Base-by-base conservation (phyloP, 2,113 vertebrate genomes). In the Haplochromis burtoni region DNA sequence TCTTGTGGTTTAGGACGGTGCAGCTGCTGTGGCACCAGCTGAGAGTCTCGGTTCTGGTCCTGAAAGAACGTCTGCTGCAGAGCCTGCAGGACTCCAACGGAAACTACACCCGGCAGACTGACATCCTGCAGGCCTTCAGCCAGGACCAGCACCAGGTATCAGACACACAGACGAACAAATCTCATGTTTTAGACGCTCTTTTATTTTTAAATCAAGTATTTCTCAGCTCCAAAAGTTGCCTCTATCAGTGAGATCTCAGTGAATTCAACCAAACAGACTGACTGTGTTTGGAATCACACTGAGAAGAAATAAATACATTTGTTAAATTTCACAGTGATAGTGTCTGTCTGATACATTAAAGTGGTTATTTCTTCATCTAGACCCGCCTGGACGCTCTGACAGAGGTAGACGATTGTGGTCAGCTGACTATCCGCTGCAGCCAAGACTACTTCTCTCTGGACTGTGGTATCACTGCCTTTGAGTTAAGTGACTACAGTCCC, bases 11-110 rank as follows among this genome's bases (percentile, higher is more conserved):
- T 88, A 96, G 95, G 90, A 94, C 94, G 2, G 95, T 96, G 84
- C 99, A 99, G 95, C 96, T 99, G 17, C 97, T 99, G 88, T 99
- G 98, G 99, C 98, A 99, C 87, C 99, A 99, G 96, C 97, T 99
- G 16, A 96, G 99, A n/a, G 99, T 99, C 68, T 99, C 99, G 0
- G 98, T 99, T 83, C 96, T 99, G 88, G 99, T 99, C 89, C 97
- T 99, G 91, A 97, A 98, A 88, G 99, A 99, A 80, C 97, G 99
- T 16, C 98, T 99, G 90, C 97, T 99, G n/a, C 98, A 98, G 94
- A 97, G 98, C n/a, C 96, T 99, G 8, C 99, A 99, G 95, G 99
- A 99, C 83, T 97, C 98, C 94, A 99, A 99, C 97, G 99, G 99
- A 66, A 99, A 99, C 97, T 99, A 97, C 94, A 99, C 98, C 57